Conservation (phyloP, 1,140 invertebrate genomes). For the Atta cephalotes region DNA sequence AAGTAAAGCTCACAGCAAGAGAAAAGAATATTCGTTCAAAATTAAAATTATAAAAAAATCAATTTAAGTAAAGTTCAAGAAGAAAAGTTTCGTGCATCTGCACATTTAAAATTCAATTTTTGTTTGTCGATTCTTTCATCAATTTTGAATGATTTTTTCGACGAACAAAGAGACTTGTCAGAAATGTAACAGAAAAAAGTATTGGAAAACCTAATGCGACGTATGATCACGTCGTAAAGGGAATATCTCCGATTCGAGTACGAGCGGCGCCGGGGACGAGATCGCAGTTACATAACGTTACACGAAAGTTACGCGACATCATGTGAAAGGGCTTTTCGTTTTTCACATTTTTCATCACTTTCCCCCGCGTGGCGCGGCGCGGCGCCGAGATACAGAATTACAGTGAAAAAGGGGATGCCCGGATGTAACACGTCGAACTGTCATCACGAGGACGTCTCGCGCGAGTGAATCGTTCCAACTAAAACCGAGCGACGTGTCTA, state of each 20-base stretch:
- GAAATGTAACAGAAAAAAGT: constrained; percentile 31
- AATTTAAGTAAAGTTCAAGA: not conserved
- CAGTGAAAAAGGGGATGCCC: constrained; percentile 61
- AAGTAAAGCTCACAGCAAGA: not conserved
- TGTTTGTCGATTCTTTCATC: not conserved
- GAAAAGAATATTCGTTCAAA: not conserved
- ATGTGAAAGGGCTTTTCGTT: constrained; percentile 45
- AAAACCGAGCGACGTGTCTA: constrained; percentile 52
- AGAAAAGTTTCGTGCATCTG: not conserved
- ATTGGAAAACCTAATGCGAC: constrained; percentile 47
- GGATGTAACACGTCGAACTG: constrained; percentile 72
- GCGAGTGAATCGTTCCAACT: constrained; percentile 62
- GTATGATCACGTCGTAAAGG: constrained; percentile 41
- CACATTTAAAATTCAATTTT: not conserved
- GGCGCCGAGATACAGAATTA: constrained; percentile 66
- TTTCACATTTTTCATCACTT: constrained; percentile 62
- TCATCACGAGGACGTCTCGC: constrained; percentile 66
- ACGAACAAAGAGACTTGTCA: constrained; percentile 4
- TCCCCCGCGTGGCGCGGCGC: constrained; percentile 38
- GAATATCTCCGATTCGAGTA: constrained; percentile 47
- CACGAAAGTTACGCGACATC: constrained; percentile 62
- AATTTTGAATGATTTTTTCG: not conserved
- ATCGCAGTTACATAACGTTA: constrained; percentile 62
- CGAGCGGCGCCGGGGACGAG: constrained; percentile 12
- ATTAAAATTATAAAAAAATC: not conserved